A percentile compares a stretch with the other conserved stretches of the same genome.
phyloP scores from a whole-genome alignment of 2,113 vertebrate genomes.

The Nothobranchius furzeri region DNA sequence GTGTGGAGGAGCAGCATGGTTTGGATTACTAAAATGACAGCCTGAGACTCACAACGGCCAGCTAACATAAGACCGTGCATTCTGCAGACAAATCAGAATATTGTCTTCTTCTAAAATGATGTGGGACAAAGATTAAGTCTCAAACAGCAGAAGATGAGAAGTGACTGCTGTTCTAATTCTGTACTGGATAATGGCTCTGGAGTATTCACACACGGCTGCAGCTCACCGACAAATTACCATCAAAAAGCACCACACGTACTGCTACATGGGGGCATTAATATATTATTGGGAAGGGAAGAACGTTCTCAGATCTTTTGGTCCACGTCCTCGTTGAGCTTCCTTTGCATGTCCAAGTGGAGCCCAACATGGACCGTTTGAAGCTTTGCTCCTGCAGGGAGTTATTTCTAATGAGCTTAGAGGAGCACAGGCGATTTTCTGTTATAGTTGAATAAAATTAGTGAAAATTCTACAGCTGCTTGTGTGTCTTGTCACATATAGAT shows the following conservation, averaged over 20 bases:
- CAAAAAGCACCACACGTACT: slow-evolving; percentile 17
- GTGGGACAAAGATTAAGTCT: slow-evolving; percentile 9
- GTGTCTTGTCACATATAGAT: background rate
- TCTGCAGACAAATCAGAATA: slow-evolving; percentile 5
- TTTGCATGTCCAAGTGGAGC: slow-evolving; percentile 10
- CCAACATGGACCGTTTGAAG: slow-evolving; percentile 2
- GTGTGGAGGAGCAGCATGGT: background rate
- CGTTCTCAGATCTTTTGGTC: background rate
- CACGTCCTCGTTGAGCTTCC: slow-evolving; percentile 35
- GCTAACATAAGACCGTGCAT: background rate
- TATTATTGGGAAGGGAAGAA: slow-evolving; percentile 28
- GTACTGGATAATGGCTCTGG: slow-evolving; percentile 8
- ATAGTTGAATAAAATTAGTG: background rate
- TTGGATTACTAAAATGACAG: background rate
- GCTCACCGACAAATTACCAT: slow-evolving; percentile 4
- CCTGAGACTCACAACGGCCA: background rate
- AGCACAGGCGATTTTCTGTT: background rate
- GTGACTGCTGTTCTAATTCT: slow-evolving; percentile 8
- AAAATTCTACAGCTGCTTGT: background rate
- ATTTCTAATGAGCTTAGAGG: background rate
- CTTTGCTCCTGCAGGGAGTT: slow-evolving; percentile 1
- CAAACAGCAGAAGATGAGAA: background rate
- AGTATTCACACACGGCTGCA: slow-evolving; percentile 20
- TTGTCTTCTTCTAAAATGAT: slow-evolving; percentile 10
- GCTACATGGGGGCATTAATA: slow-evolving; percentile 44